phyloP scores from a whole-genome alignment of 2,113 vertebrate species.

The Myrmecobius fasciatus region DNA sequence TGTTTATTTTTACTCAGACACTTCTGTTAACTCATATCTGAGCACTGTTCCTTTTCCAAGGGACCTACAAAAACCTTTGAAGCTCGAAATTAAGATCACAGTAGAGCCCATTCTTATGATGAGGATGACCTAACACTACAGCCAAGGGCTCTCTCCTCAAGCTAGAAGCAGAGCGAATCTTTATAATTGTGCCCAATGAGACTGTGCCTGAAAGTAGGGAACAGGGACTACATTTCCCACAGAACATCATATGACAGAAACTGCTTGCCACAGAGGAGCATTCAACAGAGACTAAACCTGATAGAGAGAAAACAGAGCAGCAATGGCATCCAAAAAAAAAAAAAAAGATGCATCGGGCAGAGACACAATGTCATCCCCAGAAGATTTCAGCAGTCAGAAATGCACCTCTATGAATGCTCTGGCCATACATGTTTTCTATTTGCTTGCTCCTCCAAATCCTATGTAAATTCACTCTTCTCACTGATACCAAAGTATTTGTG shows the following conservation, averaged over 20 bases:
- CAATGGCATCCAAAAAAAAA: not conserved
- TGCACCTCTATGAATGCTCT: not conserved
- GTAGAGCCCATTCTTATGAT: not conserved
- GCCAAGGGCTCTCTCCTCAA: not conserved
- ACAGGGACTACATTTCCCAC: not conserved
- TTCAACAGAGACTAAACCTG: not conserved
- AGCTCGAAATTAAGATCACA: not conserved
- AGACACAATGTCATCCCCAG: not conserved
- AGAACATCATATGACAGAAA: not conserved
- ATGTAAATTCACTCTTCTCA: not conserved
- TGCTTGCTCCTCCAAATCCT: not conserved
- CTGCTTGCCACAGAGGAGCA: not conserved
- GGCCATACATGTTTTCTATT: not conserved
- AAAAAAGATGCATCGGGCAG: not conserved
- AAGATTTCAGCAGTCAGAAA: not conserved
- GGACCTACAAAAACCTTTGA: not conserved
- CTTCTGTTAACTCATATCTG: not conserved
- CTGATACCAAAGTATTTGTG: not conserved
- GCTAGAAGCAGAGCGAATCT: not conserved
- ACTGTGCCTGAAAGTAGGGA: not conserved
- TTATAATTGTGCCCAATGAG: not conserved
- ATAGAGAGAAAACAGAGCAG: not conserved
- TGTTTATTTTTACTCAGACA: not conserved
- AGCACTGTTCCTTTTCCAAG: not conserved
- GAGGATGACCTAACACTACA: not conserved